phyloP scores from a whole-genome alignment of 2,797 vertebrate genomes.

The Gadopsis bispinosus region DNA sequence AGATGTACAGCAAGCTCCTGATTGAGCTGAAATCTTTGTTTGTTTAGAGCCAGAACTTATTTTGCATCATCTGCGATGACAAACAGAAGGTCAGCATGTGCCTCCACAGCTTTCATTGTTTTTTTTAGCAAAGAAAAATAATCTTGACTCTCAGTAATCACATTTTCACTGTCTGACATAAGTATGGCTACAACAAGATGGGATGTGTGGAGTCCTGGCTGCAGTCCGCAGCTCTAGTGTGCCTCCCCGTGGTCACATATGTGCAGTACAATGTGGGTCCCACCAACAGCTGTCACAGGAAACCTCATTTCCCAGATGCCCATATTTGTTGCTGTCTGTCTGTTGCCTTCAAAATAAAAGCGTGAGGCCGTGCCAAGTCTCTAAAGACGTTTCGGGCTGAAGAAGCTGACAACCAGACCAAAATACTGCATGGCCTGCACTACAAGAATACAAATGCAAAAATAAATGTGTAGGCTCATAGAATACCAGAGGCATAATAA shows the following conservation, averaged over 20 bases:
- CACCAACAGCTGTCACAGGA: background rate
- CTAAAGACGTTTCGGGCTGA: background rate
- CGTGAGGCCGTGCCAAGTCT: background rate
- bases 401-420: background rate
- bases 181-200: too few species aligned
- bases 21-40: background rate
- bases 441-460: background rate
- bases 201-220: background rate
- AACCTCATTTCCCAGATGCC: constrained; percentile 57
- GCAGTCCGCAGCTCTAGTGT: constrained; percentile 19
- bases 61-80: background rate
- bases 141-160: background rate
- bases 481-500: background rate
- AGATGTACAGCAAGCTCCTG: background rate
- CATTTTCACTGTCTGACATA: background rate
- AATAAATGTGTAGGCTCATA: too few species aligned
- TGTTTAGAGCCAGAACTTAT: background rate
- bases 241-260: constrained; percentile 47
- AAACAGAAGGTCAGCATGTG: background rate
- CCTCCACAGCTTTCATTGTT: background rate
- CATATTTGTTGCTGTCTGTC: background rate
- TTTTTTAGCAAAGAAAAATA: background rate
- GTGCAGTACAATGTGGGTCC: constrained; percentile 3
- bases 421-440: background rate
- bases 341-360: constrained; percentile 45